These are phyloP conservation scores for Lutjanus erythropterus DNA, from an alignment of 2,113 vertebrate genomes.

Conservation along the genomic window DNA sequence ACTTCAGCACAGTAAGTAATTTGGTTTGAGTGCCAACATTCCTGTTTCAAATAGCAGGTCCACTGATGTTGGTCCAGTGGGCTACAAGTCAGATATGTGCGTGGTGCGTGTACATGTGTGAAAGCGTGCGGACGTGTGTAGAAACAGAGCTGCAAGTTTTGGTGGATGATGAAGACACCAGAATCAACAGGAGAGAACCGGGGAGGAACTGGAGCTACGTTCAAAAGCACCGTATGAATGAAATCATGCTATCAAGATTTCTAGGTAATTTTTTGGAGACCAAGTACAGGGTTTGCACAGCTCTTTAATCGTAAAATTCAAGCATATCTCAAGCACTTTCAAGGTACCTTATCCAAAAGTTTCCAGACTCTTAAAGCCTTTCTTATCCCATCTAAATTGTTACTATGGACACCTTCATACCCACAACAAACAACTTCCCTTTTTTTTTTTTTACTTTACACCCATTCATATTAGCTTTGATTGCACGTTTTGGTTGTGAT, in stretches of 20 bases:
- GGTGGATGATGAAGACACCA: neutral
- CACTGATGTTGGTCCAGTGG: conserved; percentile 62
- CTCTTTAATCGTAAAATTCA: too few species aligned
- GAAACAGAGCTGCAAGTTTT: neutral
- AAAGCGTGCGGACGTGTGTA: neutral
- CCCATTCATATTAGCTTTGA: too few species aligned
- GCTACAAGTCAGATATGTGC: conserved; percentile 25
- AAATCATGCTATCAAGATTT: neutral
- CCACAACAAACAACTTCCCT: too few species aligned
- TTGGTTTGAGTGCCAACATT: conserved; percentile 65
- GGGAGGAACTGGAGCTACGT: neutral
- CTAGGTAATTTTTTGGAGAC: neutral
- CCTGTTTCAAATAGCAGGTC: conserved; percentile 66
- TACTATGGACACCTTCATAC: too few species aligned
- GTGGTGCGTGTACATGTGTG: neutral
- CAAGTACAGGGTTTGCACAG: too few species aligned
- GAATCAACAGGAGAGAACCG: neutral
- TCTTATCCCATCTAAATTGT: too few species aligned
- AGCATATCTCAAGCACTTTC: too few species aligned
- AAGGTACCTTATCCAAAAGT: too few species aligned
- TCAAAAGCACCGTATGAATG: neutral
- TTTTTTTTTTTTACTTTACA: too few species aligned
- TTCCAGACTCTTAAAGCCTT: too few species aligned
- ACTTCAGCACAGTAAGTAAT: conserved; percentile 59
- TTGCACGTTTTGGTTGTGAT: too few species aligned